Evolutionary conservation across 1,140 invertebrate genomes (phyloP).

Genomic region (Cyclargus thomasi): DNA sequence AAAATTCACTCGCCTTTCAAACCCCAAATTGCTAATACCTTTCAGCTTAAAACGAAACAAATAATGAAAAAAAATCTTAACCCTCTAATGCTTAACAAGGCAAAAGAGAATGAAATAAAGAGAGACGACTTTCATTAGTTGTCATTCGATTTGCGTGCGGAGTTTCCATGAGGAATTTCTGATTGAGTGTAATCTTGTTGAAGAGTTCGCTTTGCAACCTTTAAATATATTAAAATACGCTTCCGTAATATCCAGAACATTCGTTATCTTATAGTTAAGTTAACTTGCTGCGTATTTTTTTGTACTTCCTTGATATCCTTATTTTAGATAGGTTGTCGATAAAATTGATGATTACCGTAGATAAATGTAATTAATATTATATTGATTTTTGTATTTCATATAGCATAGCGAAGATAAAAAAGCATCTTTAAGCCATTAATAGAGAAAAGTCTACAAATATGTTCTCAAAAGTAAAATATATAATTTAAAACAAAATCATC

Average conservation of each 20-base stretch:
- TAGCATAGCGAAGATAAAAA: too few species aligned
- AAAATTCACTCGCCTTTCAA: not conserved
- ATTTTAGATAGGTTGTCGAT: too few species aligned
- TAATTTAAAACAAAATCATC: too few species aligned
- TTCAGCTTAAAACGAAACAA: not conserved
- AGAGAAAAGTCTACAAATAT: too few species aligned
- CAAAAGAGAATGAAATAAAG: not conserved
- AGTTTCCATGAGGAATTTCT: slow-evolving; percentile 30
- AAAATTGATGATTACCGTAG: too few species aligned
- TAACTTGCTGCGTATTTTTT: too few species aligned
- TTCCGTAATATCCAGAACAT: not conserved
- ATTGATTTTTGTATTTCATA: too few species aligned
- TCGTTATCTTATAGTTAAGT: not conserved
- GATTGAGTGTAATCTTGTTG: slow-evolving; percentile 36
- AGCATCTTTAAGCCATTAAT: too few species aligned
- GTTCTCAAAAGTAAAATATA: too few species aligned
- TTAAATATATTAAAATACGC: slow-evolving; percentile 26
- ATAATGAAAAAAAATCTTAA: not conserved
- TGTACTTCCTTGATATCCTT: too few species aligned
- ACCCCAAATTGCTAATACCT: too few species aligned
- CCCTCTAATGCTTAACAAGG: not conserved
- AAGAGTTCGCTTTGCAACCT: slow-evolving; percentile 17
- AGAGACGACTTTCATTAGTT: slow-evolving; percentile 37
- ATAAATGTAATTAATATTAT: too few species aligned
- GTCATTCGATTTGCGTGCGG: slow-evolving; percentile 46